Conservation (phyloP, 2,113 vertebrate species). For the Poeciliopsis prolifica region DNA sequence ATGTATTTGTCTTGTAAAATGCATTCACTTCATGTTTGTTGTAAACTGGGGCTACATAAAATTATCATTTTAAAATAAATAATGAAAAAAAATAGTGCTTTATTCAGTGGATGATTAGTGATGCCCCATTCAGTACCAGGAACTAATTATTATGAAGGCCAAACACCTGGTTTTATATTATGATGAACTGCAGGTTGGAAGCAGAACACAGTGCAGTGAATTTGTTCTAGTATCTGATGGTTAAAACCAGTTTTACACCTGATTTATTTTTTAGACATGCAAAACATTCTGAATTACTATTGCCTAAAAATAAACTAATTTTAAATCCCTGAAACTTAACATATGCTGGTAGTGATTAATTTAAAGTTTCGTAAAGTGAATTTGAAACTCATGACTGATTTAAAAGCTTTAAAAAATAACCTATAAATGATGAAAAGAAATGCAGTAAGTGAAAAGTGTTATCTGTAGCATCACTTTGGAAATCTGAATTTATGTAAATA, state of each 20-base stretch:
- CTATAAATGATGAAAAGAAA: neutral
- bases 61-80: too few relatives aligned
- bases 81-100: neutral
- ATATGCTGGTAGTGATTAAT: constrained; percentile 3
- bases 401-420: neutral
- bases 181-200: neutral
- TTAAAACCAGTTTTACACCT: constrained; percentile 10
- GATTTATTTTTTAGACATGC: constrained; percentile 3
- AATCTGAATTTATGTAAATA: constrained; percentile 17
- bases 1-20: too few relatives aligned
- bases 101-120: neutral
- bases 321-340: neutral
- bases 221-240: constrained; percentile 7
- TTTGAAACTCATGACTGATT: neutral
- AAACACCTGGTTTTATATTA: neutral
- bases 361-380: constrained; percentile 13
- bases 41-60: neutral
- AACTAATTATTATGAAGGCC: neutral
- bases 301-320: constrained; percentile 30
- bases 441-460: neutral
- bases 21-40: too few relatives aligned
- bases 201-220: neutral
- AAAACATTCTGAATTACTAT: constrained; percentile 4
- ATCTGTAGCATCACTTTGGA: neutral
- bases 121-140: neutral